A percentile compares a stretch with the other conserved stretches of the same genome.
phyloP scores from a whole-genome alignment of 2,888 invertebrate species.

The Sialis fuliginosa region DNA sequence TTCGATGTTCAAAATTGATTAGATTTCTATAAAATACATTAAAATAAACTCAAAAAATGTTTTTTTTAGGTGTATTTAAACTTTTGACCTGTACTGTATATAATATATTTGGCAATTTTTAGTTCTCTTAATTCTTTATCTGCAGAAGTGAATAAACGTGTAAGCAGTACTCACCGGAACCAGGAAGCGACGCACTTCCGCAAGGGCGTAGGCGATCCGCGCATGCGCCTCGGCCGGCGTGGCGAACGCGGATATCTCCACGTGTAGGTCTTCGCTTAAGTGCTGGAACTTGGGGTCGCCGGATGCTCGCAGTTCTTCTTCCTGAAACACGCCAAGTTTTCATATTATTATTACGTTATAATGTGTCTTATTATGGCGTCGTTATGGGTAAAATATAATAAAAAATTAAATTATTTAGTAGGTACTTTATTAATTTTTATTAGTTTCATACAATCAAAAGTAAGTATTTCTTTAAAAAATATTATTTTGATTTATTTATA shows the following conservation, averaged over 20 bases:
- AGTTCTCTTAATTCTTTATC: too few relatives aligned
- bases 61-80: too few relatives aligned
- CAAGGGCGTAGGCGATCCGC: conserved; percentile 64
- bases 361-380: not conserved
- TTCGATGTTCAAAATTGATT: too few relatives aligned
- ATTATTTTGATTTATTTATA: not conserved
- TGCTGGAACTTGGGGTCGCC: conserved; percentile 89
- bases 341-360: not conserved
- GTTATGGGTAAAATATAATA: too few relatives aligned
- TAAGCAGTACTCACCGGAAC: conserved; percentile 45
- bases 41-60: too few relatives aligned
- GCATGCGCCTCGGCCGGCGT: conserved; percentile 83
- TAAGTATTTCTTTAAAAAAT: too few relatives aligned
- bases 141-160: too few relatives aligned
- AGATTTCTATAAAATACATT: too few relatives aligned
- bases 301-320: conserved; percentile 76
- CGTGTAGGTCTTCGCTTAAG: conserved; percentile 78
- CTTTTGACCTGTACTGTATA: too few relatives aligned
- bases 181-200: conserved; percentile 61
- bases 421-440: not conserved
- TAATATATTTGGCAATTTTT: too few relatives aligned
- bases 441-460: too few relatives aligned
- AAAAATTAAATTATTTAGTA: not conserved
- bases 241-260: conserved; percentile 81
- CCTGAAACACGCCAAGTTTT: conserved; percentile 31